phyloP scores from a whole-genome alignment of 1,140 invertebrate species.

The Hycleus cichorii region DNA sequence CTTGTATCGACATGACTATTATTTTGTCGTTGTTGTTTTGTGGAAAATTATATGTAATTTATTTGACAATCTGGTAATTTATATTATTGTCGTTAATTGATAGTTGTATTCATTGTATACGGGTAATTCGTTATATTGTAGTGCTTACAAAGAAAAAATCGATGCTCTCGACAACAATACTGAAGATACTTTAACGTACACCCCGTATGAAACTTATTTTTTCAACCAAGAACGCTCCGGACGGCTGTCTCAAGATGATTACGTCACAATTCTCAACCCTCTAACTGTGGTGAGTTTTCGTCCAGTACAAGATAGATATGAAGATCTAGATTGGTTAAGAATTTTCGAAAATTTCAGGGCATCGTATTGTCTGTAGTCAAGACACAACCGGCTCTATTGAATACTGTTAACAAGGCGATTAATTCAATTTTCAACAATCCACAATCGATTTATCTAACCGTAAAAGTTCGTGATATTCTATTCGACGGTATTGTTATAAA shows the following conservation, averaged over 20 bases:
- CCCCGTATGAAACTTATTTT: slow-evolving; percentile 50
- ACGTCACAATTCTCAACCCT: slow-evolving; percentile 52
- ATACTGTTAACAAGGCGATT: slow-evolving; percentile 47
- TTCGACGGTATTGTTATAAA: slow-evolving; percentile 61
- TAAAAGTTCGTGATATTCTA: slow-evolving; percentile 55
- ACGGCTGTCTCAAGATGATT: slow-evolving; percentile 60
- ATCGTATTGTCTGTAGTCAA: slow-evolving; percentile 41
- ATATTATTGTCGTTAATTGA: background rate
- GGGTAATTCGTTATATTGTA: background rate
- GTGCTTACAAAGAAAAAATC: slow-evolving; percentile 55
- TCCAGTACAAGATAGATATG: background rate
- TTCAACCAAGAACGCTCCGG: slow-evolving; percentile 54
- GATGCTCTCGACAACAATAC: slow-evolving; percentile 57
- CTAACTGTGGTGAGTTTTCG: slow-evolving; percentile 46
- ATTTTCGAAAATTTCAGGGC: slow-evolving; percentile 29
- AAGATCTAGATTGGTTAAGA: background rate
- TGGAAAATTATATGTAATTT: background rate
- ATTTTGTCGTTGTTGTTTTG: background rate
- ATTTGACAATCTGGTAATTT: background rate
- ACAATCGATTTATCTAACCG: slow-evolving; percentile 49
- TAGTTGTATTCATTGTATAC: background rate
- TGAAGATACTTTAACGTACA: slow-evolving; percentile 61
- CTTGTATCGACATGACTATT: background rate
- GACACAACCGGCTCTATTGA: slow-evolving; percentile 51
- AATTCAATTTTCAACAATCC: slow-evolving; percentile 54